Evolutionary conservation across 2,797 vertebrate species (phyloP).

Genomic region (Florisuga fusca): DNA sequence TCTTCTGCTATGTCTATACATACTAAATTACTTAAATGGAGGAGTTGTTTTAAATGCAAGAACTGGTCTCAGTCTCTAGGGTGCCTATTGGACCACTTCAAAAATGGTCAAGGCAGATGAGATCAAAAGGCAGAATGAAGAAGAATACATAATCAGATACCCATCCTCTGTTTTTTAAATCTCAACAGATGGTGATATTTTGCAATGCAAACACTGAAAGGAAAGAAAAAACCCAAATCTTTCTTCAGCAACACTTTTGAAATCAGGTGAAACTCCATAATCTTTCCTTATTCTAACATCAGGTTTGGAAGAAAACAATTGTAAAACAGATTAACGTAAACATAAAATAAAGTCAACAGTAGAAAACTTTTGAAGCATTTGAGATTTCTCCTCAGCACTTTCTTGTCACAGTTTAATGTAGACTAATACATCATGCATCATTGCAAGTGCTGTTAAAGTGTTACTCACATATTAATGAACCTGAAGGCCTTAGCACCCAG

Average conservation of each 20-base stretch:
- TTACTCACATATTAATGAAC: not conserved
- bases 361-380: not conserved
- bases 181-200: not conserved
- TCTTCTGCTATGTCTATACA: not conserved
- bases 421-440: not conserved
- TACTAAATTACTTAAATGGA: not conserved
- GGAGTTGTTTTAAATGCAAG: not conserved
- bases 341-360: not conserved
- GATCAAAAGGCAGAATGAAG: constrained; percentile 24
- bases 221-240: not conserved
- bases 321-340: not conserved
- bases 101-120: not conserved
- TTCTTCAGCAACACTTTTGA: not conserved
- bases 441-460: not conserved
- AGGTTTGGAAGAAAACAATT: not conserved
- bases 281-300: not conserved
- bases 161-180: not conserved
- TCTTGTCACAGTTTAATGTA: not conserved
- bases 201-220: not conserved
- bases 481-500: not conserved
- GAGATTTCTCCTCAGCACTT: not conserved
- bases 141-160: not conserved
- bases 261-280: not conserved
- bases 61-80: not conserved
- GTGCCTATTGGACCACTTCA: not conserved